Conservation (phyloP, 1,140 invertebrate species). For the Pinna nobilis region DNA sequence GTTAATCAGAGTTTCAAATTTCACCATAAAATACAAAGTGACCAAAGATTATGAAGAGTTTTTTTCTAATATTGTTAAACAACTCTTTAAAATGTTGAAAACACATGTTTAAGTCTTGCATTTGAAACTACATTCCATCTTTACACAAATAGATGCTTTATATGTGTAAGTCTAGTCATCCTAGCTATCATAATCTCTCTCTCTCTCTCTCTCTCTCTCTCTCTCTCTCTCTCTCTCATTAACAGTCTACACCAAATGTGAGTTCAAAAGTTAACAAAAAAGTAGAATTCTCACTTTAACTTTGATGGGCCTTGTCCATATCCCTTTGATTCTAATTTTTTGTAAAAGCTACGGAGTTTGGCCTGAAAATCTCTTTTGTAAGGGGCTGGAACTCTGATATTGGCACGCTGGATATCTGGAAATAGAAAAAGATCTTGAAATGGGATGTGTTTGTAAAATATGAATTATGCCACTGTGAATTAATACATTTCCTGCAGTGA, state of each 20-base stretch:
- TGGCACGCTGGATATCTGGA: constrained; percentile 81
- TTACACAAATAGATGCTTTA: neutral
- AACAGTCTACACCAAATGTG: too few species aligned
- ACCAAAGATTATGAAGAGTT: neutral
- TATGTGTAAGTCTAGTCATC: too few species aligned
- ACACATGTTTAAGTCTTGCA: too few species aligned
- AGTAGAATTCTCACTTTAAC: constrained; percentile 90
- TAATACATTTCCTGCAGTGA: too few species aligned
- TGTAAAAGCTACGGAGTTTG: constrained; percentile 95
- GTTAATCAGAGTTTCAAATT: too few species aligned
- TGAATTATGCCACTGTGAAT: neutral
- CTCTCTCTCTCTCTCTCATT: too few species aligned
- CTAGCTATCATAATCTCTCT: too few species aligned
- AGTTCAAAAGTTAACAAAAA: too few species aligned
- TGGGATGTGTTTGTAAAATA: neutral
- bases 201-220: too few species aligned
- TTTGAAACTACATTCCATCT: neutral
- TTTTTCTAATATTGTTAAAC: too few species aligned
- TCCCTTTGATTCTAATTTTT: constrained; percentile 96
- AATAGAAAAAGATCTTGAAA: too few species aligned
- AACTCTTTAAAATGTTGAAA: too few species aligned
- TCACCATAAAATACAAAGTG: neutral
- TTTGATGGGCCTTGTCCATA: constrained; percentile 97
- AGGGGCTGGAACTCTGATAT: constrained; percentile 87
- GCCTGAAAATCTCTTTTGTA: constrained; percentile 94